Percentiles rank a stretch among this genome's conserved stretches.
phyloP scores from a whole-genome alignment of 2,888 invertebrate genomes.

The Calliopum simillimum region DNA sequence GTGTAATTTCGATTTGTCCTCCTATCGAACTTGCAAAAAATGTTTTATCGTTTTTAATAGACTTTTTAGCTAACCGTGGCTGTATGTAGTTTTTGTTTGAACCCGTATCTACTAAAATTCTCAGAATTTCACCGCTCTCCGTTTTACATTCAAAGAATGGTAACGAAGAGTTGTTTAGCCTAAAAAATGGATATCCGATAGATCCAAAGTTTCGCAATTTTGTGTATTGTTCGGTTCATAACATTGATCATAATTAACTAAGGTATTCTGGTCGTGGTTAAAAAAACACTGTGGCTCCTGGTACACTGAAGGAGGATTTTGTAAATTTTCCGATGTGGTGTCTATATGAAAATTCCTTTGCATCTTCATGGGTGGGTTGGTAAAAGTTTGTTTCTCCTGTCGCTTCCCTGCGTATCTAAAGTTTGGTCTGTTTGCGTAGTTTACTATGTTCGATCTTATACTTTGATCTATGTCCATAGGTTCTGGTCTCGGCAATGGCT shows the following conservation, averaged over 20 bases:
- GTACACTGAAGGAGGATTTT: too few species aligned
- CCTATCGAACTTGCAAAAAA: background rate
- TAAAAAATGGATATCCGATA: constrained; percentile 7
- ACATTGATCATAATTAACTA: too few species aligned
- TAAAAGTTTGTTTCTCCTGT: too few species aligned
- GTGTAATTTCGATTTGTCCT: constrained; percentile 12
- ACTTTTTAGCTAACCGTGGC: background rate
- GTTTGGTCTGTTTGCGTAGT: too few species aligned
- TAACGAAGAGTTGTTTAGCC: constrained; percentile 9
- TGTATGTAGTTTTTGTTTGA: constrained; percentile 6
- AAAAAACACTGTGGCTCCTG: too few species aligned
- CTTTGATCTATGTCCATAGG: constrained; percentile 23
- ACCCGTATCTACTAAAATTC: constrained; percentile 4
- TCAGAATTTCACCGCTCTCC: background rate
- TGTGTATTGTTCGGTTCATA: too few species aligned
- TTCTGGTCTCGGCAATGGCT: constrained; percentile 24
- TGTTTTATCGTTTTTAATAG: background rate
- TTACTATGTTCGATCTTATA: too few species aligned
- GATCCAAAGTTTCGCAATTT: background rate
- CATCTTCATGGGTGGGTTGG: too few species aligned
- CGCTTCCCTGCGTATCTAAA: too few species aligned
- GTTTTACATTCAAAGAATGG: constrained; percentile 1
- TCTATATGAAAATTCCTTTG: too few species aligned
- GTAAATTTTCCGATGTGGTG: too few species aligned
- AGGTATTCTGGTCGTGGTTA: too few species aligned